A percentile compares a stretch with the other conserved stretches of the same genome.
Conservation (phyloP, 64 coral and sea anemone genomes). For the Actinia equina region DNA sequence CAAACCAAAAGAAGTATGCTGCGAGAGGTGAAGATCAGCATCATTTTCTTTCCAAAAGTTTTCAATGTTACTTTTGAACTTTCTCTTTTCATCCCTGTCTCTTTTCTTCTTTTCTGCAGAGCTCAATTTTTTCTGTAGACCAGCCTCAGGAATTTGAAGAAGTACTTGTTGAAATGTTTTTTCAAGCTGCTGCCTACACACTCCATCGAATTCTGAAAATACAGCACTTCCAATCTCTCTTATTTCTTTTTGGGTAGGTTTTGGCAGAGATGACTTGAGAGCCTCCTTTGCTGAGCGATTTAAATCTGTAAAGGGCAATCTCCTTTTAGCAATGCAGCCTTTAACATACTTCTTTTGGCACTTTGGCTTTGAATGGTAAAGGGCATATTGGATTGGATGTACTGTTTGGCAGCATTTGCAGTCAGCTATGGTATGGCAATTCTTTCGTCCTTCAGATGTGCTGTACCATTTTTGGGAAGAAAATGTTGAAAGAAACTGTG, state of each 20-base stretch:
- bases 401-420: not conserved
- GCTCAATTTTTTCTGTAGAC: not conserved
- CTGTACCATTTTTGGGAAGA: not conserved
- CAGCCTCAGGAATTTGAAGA: slow-evolving; percentile 13
- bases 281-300: not conserved
- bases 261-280: not conserved
- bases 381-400: not conserved
- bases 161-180: slow-evolving; percentile 17
- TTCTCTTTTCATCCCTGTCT: not conserved
- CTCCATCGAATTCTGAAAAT: not conserved
- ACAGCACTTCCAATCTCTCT: slow-evolving; percentile 20
- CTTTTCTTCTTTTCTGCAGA: slow-evolving; percentile 7
- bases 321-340: not conserved
- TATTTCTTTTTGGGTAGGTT: not conserved
- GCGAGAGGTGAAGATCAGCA: slow-evolving; percentile 7
- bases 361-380: not conserved
- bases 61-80: slow-evolving; percentile 2
- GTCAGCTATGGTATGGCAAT: not conserved
- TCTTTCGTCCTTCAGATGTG: not conserved
- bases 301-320: not conserved
- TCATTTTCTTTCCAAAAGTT: slow-evolving; percentile 17
- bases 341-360: not conserved
- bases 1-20: not conserved
- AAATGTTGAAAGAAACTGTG: not conserved
- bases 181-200: not conserved